phyloP scores from a whole-genome alignment of 2,888 invertebrate genomes.

The Oscheius onirici region DNA sequence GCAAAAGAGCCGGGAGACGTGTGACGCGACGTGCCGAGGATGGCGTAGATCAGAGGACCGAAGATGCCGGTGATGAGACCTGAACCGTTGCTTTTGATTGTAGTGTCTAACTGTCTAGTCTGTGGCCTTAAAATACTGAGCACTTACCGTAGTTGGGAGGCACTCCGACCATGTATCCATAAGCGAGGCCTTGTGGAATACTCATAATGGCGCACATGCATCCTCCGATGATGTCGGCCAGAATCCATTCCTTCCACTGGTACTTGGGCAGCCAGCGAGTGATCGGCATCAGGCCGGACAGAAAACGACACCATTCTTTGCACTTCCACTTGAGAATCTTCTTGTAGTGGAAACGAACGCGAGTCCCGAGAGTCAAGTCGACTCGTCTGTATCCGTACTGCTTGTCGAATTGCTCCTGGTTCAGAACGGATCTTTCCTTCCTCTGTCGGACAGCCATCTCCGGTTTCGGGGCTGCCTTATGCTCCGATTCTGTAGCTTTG shows the following conservation, averaged over 20 bases:
- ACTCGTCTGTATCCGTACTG: constrained; percentile 13
- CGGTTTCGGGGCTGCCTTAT: no score
- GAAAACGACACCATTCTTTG: constrained; percentile 49
- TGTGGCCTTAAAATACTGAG: no score
- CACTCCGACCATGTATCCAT: constrained; percentile 74
- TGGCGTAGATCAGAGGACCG: constrained; percentile 85
- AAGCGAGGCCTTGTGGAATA: constrained; percentile 64
- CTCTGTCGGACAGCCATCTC: no score
- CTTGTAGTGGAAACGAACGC: constrained; percentile 34
- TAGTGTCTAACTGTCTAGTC: no score
- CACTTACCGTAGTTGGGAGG: constrained; percentile 74
- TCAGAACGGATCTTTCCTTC: no score
- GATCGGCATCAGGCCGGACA: constrained; percentile 47
- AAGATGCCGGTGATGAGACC: constrained; percentile 89
- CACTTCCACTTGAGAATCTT: constrained; percentile 42
- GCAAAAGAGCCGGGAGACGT: constrained; percentile 79
- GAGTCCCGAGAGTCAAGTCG: constrained; percentile 36
- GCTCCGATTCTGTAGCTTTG: no score
- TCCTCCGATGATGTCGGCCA: constrained; percentile 57
- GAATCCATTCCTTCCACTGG: constrained; percentile 45
- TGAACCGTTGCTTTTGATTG: no score
- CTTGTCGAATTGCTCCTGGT: no score
- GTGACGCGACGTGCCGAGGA: constrained; percentile 88
- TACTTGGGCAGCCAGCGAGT: constrained; percentile 54
- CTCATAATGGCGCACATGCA: constrained; percentile 59